Conservation (phyloP, 2,113 vertebrate genomes). For the Gavialis gangeticus region DNA sequence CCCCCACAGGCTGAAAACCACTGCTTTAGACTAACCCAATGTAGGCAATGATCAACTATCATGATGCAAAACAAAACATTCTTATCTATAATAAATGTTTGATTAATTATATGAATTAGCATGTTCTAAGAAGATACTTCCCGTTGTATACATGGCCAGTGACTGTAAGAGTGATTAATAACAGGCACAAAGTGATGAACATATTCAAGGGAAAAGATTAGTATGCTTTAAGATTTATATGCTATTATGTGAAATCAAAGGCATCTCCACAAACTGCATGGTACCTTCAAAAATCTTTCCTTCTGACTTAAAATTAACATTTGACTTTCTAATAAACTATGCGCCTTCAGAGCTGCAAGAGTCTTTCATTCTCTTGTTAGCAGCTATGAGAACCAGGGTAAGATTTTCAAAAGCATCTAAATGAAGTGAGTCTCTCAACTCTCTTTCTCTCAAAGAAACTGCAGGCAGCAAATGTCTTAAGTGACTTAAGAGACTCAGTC, state of each 20-base stretch:
- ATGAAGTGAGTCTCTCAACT: background rate
- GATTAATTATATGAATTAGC: slow-evolving; percentile 17
- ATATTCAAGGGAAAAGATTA: background rate
- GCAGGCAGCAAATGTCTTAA: too few species aligned
- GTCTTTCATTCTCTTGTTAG: background rate
- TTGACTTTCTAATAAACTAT: background rate
- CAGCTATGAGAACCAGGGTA: background rate
- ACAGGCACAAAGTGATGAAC: background rate
- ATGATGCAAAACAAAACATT: background rate
- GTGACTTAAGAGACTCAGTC: background rate
- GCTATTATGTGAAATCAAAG: background rate
- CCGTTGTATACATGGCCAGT: background rate
- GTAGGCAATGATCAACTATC: background rate
- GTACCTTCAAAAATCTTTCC: background rate
- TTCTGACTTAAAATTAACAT: background rate
- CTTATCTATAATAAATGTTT: background rate
- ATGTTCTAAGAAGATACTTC: slow-evolving; percentile 24
- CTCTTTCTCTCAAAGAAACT: too few species aligned
- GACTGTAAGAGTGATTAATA: background rate
- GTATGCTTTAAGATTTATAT: background rate
- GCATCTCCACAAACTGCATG: background rate
- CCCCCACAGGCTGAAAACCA: too few species aligned
- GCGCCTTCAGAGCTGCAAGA: background rate
- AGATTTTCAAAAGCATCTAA: background rate
- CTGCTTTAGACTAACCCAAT: background rate